Evolutionary conservation across 1,140 invertebrate genomes (phyloP), one percentile per base, ranked within the genome.

Genomic region (Camponotus floridanus): DNA sequence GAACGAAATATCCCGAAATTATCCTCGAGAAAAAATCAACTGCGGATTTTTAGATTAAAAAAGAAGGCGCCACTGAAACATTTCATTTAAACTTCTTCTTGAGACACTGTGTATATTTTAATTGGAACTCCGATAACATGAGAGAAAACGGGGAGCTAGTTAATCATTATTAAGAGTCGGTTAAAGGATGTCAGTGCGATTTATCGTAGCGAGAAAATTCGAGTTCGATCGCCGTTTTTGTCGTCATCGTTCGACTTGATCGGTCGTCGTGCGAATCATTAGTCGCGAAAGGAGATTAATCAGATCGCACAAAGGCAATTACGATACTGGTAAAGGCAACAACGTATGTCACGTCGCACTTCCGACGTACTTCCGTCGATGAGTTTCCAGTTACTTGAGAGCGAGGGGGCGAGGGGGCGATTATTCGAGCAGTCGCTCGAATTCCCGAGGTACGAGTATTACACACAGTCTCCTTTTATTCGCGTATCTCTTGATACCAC

Each of bases 401-500:
- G 26, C 21, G 21, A 3, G 91, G 93, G 92, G 91, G 93, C 21
- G 1, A 18, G 13, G 18, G 70, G 15, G 90, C 93, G 91, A 94
- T 94, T 93, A 91, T 94, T 94, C 91, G 92, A 87, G 86, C 92
- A 92, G 91, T 93, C 91, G 89, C 87, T 92, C 91, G 89, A 94
- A 93, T 94, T 94, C 94, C 48, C 92, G 91, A 26, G 26, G 90
- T 92, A 70, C 48, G 45, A 15, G 65, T 62, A 26, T 51, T 64
- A 51, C 39, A 65, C 21, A 64, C 70, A 59, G 45, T n/a, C 59
- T n/a, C 48, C 73, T 78, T 78, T 85, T 74, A 76, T 76, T 78
- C 80, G 31, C 70, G 13, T 51, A 80, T 79, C 76, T 68, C 45
- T 18, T 51, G 62, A 68, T 79, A 76, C 45, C 48, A 9, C 71